These are phyloP conservation scores for Sesia apiformis DNA, from an alignment of 2,888 invertebrate species.

Conservation along the genomic window DNA sequence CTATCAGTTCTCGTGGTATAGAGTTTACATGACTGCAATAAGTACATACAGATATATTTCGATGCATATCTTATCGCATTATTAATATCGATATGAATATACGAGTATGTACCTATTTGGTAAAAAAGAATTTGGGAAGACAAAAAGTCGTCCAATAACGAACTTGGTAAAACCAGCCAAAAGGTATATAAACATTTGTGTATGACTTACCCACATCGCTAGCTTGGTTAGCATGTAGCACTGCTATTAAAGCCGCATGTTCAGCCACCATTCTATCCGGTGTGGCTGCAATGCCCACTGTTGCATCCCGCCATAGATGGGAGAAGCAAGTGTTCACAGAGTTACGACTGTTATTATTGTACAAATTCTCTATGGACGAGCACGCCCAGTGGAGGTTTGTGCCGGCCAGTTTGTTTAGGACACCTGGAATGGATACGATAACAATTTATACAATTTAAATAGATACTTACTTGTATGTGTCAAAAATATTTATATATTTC, in stretches of 20 bases:
- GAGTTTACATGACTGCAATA: too few relatives aligned
- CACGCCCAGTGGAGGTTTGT: conserved; percentile 90
- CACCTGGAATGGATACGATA: conserved; percentile 44
- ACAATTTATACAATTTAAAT: too few relatives aligned
- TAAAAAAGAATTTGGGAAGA: background rate
- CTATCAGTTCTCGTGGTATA: too few relatives aligned
- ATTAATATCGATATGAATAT: too few relatives aligned
- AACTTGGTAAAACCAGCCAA: too few relatives aligned
- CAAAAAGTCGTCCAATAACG: too few relatives aligned
- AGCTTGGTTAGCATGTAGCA: conserved; percentile 92
- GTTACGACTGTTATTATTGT: conserved; percentile 85
- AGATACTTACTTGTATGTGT: too few relatives aligned
- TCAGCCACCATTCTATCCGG: conserved; percentile 88
- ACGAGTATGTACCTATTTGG: too few relatives aligned
- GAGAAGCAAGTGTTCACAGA: conserved; percentile 86
- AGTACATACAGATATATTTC: too few relatives aligned
- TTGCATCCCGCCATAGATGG: conserved; percentile 79
- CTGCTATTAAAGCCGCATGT: conserved; percentile 86
- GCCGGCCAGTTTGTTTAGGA: conserved; percentile 90
- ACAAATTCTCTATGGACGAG: conserved; percentile 85
- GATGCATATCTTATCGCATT: too few relatives aligned
- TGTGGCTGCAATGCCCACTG: conserved; percentile 65
- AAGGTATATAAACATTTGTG: background rate
- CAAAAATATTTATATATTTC: too few relatives aligned
- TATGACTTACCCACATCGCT: conserved; percentile 85